phyloP scores from a whole-genome alignment of 2,888 invertebrate species.

The Microchrysa polita region DNA sequence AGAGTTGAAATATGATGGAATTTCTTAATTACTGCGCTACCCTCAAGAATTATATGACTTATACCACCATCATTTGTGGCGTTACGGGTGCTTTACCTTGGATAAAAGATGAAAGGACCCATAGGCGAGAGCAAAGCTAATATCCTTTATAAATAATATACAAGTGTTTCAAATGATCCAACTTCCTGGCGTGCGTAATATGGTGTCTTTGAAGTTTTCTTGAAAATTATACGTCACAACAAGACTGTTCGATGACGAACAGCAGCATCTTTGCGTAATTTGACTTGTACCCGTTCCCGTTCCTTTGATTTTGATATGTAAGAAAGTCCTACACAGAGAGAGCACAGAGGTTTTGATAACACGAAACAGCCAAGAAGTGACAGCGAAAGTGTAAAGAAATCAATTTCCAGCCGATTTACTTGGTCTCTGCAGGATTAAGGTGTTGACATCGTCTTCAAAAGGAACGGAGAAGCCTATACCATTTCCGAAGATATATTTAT shows the following conservation, averaged over 20 bases:
- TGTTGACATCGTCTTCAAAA: conserved; percentile 47
- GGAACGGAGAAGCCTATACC: neutral
- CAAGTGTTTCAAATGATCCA: conserved; percentile 38
- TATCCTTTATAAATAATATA: conserved; percentile 38
- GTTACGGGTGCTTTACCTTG: neutral
- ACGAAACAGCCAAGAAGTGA: neutral
- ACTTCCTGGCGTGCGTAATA: conserved; percentile 30
- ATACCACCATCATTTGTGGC: conserved; percentile 25
- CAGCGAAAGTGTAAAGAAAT: conserved; percentile 47
- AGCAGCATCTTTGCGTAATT: conserved; percentile 17
- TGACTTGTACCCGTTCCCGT: conserved; percentile 16
- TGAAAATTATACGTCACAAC: conserved; percentile 49
- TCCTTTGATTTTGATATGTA: too few relatives aligned
- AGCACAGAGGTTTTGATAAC: too few relatives aligned
- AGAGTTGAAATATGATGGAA: conserved; percentile 25
- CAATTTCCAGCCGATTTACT: conserved; percentile 50
- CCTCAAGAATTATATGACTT: conserved; percentile 21
- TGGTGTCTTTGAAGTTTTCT: conserved; percentile 35
- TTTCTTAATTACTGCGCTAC: conserved; percentile 42
- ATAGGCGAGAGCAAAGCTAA: conserved; percentile 1
- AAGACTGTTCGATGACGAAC: conserved; percentile 24
- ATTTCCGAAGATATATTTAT: conserved; percentile 26
- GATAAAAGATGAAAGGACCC: conserved; percentile 36
- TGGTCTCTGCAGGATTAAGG: conserved; percentile 48
- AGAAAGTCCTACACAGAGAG: too few relatives aligned